Percentiles rank a stretch among this genome's conserved stretches.
phyloP scores from a whole-genome alignment of 2,113 vertebrate genomes.

The Dipodomys ordii region DNA sequence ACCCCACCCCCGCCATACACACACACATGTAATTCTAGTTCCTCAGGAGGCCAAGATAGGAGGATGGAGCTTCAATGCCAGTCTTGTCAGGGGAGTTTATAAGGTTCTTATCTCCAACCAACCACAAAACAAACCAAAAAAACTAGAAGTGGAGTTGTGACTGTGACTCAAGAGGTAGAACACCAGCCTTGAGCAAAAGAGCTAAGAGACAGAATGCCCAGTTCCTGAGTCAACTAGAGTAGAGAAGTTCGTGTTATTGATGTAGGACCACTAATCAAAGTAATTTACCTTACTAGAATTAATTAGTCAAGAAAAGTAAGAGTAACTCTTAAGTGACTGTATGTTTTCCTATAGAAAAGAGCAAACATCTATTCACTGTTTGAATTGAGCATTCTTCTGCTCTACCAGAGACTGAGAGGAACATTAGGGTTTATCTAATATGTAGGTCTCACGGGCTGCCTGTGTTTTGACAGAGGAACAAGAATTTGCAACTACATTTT shows the following conservation, averaged over 20 bases:
- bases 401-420: neutral
- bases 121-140: no score
- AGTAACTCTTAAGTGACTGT: neutral
- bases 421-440: neutral
- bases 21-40: no score
- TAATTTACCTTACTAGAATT: neutral
- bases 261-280: neutral
- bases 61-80: no score
- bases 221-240: neutral
- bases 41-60: no score
- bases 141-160: no score
- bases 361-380: neutral
- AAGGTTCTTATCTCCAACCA: no score
- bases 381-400: neutral
- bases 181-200: no score
- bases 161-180: no score
- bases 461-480: slow-evolving; percentile 12
- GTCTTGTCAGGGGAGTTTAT: no score
- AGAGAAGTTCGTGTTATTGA: slow-evolving; percentile 11
- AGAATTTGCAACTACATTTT: neutral
- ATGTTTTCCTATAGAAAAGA: neutral
- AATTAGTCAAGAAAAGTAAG: neutral
- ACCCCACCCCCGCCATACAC: no score
- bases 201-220: no score
- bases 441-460: neutral